Conservation (phyloP, 1,140 invertebrate species). For the Cotesia typhae region DNA sequence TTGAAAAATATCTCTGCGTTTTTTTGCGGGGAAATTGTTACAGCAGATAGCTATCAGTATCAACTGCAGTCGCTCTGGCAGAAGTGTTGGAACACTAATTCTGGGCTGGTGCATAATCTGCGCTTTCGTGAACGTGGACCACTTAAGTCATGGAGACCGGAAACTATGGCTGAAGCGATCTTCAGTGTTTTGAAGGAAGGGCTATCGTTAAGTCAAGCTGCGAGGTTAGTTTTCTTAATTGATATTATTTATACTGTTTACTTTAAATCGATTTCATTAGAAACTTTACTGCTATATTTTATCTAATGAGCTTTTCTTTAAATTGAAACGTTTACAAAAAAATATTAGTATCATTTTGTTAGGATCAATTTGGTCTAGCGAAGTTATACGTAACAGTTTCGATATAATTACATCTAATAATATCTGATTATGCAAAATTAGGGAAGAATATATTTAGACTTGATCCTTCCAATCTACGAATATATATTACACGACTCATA, state of each 20-base stretch:
- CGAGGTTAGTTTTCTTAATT: conserved; percentile 58
- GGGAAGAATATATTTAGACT: too few relatives aligned
- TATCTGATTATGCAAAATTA: too few relatives aligned
- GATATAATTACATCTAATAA: too few relatives aligned
- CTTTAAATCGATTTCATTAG: background rate
- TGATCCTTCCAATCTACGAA: too few relatives aligned
- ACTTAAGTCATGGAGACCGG: conserved; percentile 89
- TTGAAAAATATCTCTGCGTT: conserved; percentile 52
- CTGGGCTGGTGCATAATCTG: conserved; percentile 85
- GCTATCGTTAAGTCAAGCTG: conserved; percentile 87
- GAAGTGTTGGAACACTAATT: conserved; percentile 92
- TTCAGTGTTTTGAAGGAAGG: conserved; percentile 90
- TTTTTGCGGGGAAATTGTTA: conserved; percentile 62
- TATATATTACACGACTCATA: too few relatives aligned
- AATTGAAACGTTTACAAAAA: too few relatives aligned
- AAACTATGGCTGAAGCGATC: conserved; percentile 93
- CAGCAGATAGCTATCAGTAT: conserved; percentile 93
- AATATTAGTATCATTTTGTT: too few relatives aligned
- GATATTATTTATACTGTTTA: background rate
- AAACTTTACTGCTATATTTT: too few relatives aligned
- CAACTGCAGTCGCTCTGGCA: conserved; percentile 94
- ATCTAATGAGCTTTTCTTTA: too few relatives aligned
- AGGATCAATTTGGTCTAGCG: too few relatives aligned
- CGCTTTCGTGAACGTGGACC: conserved; percentile 91
- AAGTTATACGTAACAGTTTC: too few relatives aligned